Conservation (phyloP, 2,113 vertebrate species). For the Cinclus mexicanus region DNA sequence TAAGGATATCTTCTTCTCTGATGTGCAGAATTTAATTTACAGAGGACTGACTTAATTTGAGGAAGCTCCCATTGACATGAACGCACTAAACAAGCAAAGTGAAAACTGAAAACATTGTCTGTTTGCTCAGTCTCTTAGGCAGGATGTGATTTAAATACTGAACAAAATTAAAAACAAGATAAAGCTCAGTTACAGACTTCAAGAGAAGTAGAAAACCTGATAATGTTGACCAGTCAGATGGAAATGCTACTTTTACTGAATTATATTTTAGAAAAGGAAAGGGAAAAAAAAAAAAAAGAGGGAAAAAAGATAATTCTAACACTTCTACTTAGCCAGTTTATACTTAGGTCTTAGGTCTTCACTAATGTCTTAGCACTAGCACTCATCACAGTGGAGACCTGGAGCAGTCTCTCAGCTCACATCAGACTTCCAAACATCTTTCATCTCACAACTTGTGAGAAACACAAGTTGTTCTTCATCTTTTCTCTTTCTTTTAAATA, state of each 20-base stretch:
- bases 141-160: neutral
- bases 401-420: neutral
- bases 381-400: neutral
- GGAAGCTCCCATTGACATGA: neutral
- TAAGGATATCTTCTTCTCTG: neutral
- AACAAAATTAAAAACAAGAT: neutral
- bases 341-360: neutral
- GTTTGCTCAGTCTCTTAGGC: neutral
- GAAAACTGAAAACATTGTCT: neutral
- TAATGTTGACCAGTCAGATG: neutral
- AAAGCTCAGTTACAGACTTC: neutral
- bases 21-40: neutral
- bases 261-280: neutral
- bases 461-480: neutral
- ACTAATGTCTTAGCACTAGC: fast-evolving
- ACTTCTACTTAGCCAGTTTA: neutral
- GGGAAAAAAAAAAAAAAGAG: no score
- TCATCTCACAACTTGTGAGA: neutral
- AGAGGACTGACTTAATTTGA: neutral
- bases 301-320: fast-evolving
- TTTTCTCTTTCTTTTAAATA: neutral
- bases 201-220: neutral
- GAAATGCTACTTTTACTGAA: neutral
- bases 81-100: neutral
- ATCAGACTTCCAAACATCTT: neutral